Conservation (phyloP, 2,113 vertebrate species). For the Caranx ignobilis region DNA sequence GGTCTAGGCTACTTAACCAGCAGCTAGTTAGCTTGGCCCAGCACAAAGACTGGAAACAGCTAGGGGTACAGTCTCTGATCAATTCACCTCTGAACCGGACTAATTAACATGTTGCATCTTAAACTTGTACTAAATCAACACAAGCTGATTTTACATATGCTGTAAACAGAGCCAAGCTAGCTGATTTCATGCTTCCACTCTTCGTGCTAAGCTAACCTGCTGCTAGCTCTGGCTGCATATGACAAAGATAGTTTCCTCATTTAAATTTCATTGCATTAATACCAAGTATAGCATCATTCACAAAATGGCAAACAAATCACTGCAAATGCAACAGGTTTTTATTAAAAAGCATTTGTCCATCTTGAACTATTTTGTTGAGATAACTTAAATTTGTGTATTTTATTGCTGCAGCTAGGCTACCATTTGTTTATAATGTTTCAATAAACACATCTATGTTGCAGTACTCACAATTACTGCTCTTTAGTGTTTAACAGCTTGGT, state of each 20-base stretch:
- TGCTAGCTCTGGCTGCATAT: not conserved
- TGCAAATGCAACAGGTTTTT: too few relatives aligned
- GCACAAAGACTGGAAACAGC: not conserved
- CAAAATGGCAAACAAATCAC: too few relatives aligned
- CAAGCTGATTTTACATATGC: too few relatives aligned
- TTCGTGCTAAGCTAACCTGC: not conserved
- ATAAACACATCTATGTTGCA: not conserved
- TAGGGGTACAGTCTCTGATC: not conserved
- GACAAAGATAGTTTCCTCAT: not conserved
- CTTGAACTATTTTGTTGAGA: not conserved
- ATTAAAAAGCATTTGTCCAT: not conserved
- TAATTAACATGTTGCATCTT: not conserved
- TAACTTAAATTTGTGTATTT: too few relatives aligned
- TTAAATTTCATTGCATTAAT: not conserved
- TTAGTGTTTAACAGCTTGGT: not conserved
- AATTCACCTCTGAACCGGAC: not conserved
- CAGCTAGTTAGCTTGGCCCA: not conserved
- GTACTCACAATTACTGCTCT: not conserved
- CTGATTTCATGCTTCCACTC: not conserved
- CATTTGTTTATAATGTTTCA: not conserved
- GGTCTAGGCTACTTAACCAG: not conserved
- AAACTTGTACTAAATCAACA: too few relatives aligned
- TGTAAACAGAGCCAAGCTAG: not conserved
- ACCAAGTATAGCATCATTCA: too few relatives aligned
- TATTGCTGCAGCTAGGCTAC: not conserved